Conservation (phyloP, 2,888 invertebrate species). For the Oscheius sp. region DNA sequence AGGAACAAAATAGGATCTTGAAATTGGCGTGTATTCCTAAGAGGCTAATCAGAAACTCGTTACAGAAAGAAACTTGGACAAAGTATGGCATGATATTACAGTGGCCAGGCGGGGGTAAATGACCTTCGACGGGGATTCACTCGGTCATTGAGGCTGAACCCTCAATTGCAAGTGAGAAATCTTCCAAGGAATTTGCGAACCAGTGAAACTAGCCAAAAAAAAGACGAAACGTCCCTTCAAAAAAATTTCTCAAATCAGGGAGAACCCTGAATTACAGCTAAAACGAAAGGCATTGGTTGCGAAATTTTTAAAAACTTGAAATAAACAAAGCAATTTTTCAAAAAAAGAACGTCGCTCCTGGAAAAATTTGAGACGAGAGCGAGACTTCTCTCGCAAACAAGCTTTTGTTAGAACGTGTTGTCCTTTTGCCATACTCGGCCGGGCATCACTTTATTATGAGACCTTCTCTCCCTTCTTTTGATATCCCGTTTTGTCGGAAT, state of each 20-base stretch:
- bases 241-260: too few species aligned
- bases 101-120: conserved; percentile 21
- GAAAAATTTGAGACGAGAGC: neutral
- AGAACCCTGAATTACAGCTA: too few species aligned
- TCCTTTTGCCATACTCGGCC: neutral
- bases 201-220: neutral
- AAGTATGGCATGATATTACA: conserved; percentile 24
- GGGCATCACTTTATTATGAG: neutral
- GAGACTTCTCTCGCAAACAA: neutral
- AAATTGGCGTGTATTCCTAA: neutral
- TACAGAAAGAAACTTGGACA: neutral
- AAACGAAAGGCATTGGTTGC: too few species aligned
- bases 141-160: conserved; percentile 27
- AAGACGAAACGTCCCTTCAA: too few species aligned
- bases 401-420: too few species aligned
- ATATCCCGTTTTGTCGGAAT: neutral
- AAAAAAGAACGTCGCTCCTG: neutral
- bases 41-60: neutral
- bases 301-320: too few species aligned
- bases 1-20: neutral
- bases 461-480: neutral
- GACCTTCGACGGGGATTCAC: conserved; percentile 28
- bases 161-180: conserved; percentile 12
- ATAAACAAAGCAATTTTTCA: too few species aligned
- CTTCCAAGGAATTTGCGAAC: conserved; percentile 11